Base-by-base conservation (phyloP, 2,113 vertebrate species). In the Perca fluviatilis region DNA sequence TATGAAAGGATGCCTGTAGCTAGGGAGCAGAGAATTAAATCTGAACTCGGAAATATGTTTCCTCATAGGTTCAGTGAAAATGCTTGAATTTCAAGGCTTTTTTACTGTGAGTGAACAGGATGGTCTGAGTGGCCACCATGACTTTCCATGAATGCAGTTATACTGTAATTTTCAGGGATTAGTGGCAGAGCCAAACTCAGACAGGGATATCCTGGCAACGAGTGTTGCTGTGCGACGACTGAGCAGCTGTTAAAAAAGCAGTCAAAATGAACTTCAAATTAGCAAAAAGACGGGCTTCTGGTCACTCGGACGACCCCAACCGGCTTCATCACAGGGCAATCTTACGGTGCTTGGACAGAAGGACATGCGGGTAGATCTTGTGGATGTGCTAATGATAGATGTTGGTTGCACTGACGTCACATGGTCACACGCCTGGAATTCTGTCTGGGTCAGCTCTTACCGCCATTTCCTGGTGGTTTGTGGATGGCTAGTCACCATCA, bases 101-200 rank as follows among this genome's bases (percentile, higher is more conserved):
- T 79, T 71, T 25, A 54, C 74, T 78, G 65, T 71, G 66, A 81
- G 68, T 79, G 74, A 86, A 62, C 40, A 33, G 76, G 65, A 86
- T 60, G 64, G 78, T 78, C 79, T 64, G 68, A 80, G 74, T 76
- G 80, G 68, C 85, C 89, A 87, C 78, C 79, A 14, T 81, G 81
- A 91, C 74, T 91, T 93, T 93, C 89, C 88, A 80, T 78, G 85
- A 83, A 90, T 92, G 86, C 74, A 91, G 88, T 90, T 93, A 85
- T 86, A 88, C 88, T 90, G 82, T 93, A 91, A 94, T 94, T 95
- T 94, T 89, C 91, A 88, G 74, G 90, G 90, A 94, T 95, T 94
- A 94, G 88, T 88, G 85, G 85, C 82, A 77, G 83, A 91, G 87
- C 85, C 30, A 67, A 90, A 88, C 89, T 87, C 85, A 93, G 93